Evolutionary conservation across 2,797 vertebrate species (phyloP), one percentile per base, ranked within the genome.

Genomic region (Gobionotothen gibberifrons): DNA sequence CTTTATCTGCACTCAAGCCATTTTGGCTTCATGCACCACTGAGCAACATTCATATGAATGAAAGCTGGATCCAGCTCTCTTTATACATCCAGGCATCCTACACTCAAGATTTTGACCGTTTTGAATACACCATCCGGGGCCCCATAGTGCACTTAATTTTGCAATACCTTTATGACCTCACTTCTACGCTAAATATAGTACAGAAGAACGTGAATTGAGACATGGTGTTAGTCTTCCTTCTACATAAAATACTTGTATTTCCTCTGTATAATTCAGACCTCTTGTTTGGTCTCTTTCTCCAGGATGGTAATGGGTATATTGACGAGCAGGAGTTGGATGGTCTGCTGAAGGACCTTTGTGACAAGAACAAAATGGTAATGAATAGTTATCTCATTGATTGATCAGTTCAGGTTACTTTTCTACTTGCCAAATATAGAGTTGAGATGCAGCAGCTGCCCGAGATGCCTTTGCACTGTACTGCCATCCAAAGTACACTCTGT

Each of bases 321-420:
- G 97, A 99, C 5, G 97, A 98, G 93, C 94, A 97, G 1, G 97
- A 99, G 86, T 91, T 99, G 93, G 97, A 99, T 0, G 97, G 96
- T 3, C 93, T 99, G 60, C 92, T 99, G 87, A 98, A 96, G 91
- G 97, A 99, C 79, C 96, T 99, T 61, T 97, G 96, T 16, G 96
- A 97, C 87, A 99, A 97, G 89, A 97, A 97, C 91, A 97, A 97
- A 93, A 97, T 98, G 95, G 98, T 99, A 93, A 95, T 89, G 79
- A 83, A 86, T 78, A 78, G 79, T 86, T 74, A 42, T 6, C 48
- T 59, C 42, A 85, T 87, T 66, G 82, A 92, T 85, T 62, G 49
- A 80, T 81, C 61, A 4, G 74, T 83, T 85, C 76, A 54, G 54
- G 68, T 86, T 85, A 58, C 81, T 76, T 72, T 75, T 65, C 73